Evolutionary conservation across 1,140 invertebrate genomes (phyloP).

Genomic region (Drosophila pectinifera): DNA sequence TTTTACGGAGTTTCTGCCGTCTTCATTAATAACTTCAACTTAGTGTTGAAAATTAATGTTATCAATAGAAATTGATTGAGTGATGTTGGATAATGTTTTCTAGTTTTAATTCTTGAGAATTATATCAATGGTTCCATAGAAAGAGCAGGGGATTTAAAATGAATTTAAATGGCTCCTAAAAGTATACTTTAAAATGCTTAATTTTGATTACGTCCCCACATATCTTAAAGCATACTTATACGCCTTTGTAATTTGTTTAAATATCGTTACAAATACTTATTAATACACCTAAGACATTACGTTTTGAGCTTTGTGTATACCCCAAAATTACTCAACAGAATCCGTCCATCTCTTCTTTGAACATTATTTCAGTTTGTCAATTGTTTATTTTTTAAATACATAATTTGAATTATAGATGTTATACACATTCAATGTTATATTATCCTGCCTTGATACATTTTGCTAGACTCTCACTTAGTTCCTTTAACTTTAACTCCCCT

Average conservation of each 20-base stretch:
- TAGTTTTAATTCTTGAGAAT: not conserved
- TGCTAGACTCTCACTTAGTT: constrained; percentile 54
- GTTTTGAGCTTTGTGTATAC: no score
- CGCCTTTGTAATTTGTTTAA: no score
- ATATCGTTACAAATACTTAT: no score
- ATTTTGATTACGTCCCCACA: no score
- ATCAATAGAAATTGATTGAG: no score
- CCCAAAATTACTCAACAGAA: not conserved
- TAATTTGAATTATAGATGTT: constrained; percentile 77
- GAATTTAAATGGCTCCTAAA: no score
- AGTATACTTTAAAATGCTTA: no score
- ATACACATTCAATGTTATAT: constrained; percentile 73
- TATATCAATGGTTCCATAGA: not conserved
- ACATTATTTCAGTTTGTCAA: constrained; percentile 53
- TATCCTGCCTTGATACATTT: constrained; percentile 63
- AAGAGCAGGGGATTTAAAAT: not conserved
- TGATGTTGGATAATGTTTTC: no score
- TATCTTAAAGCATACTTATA: no score
- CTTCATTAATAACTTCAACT: no score
- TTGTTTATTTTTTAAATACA: constrained; percentile 80
- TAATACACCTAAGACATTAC: no score
- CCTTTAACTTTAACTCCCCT: constrained; percentile 30
- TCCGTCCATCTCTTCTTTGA: not conserved
- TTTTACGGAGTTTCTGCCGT: not conserved
- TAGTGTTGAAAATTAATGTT: no score